phyloP scores from a whole-genome alignment of 2,113 vertebrate species.

The Actinemys pallida region DNA sequence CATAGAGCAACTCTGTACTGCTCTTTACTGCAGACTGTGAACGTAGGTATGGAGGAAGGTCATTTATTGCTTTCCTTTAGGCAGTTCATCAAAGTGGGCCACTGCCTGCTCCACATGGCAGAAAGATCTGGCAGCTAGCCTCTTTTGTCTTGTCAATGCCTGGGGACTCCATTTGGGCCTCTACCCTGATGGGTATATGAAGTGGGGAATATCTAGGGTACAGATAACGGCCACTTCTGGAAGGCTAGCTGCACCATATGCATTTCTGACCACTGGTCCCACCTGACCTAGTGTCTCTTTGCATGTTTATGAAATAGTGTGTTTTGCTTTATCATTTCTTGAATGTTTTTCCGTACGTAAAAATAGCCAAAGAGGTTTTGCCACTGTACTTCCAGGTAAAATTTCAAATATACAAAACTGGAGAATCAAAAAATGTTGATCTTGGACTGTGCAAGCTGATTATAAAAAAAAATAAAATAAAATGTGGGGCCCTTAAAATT shows the following conservation, averaged over 20 bases:
- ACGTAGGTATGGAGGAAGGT: fast-evolving
- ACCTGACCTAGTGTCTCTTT: neutral
- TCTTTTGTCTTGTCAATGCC: neutral
- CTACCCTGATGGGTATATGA: fast-evolving
- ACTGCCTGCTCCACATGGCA: neutral
- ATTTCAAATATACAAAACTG: neutral
- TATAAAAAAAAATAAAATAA: neutral
- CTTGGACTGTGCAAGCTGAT: neutral
- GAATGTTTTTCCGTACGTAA: neutral
- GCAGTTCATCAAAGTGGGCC: fast-evolving
- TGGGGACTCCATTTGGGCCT: neutral
- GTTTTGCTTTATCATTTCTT: neutral
- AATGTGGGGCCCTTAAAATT: neutral
- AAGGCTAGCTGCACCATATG: fast-evolving
- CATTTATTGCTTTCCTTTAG: neutral
- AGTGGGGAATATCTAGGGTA: neutral
- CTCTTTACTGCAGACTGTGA: fast-evolving
- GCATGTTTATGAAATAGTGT: fast-evolving
- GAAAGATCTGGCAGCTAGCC: fast-evolving
- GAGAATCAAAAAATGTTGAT: neutral
- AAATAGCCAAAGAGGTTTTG: neutral
- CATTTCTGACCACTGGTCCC: neutral
- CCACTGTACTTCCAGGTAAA: neutral
- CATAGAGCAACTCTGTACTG: neutral
- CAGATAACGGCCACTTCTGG: neutral